These are phyloP conservation scores for Trissoscelio sp. DNA, from an alignment of 2,888 invertebrate species.

Conservation along the genomic window DNA sequence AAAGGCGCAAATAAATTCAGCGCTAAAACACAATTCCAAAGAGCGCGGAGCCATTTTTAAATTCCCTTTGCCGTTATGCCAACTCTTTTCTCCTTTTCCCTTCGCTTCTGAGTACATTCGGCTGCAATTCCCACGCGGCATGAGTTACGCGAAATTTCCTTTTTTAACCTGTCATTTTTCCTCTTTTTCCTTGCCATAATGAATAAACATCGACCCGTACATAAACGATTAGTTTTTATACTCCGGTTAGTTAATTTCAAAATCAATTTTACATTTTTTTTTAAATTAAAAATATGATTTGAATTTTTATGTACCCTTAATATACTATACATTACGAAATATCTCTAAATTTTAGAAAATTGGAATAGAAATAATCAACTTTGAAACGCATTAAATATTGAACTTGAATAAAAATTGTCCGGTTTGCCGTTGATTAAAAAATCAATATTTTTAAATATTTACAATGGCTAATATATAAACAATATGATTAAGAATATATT, in stretches of 20 bases:
- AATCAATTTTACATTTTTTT: neutral
- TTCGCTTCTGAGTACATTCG: constrained; percentile 38
- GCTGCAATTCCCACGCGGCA: constrained; percentile 51
- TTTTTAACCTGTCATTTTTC: neutral
- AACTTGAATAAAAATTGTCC: too few species aligned
- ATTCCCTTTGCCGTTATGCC: constrained; percentile 66
- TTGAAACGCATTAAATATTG: too few species aligned
- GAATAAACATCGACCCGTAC: neutral
- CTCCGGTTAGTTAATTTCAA: too few species aligned
- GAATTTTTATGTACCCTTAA: too few species aligned
- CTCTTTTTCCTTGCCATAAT: constrained; percentile 6
- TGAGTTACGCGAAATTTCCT: constrained; percentile 36
- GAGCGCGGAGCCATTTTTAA: constrained; percentile 58
- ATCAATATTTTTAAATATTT: too few species aligned
- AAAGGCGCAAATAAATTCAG: constrained; percentile 57
- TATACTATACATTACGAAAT: too few species aligned
- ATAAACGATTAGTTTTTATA: neutral
- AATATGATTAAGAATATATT: too few species aligned
- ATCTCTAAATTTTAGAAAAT: too few species aligned
- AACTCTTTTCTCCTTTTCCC: constrained; percentile 49
- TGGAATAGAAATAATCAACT: too few species aligned
- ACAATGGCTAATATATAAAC: too few species aligned
- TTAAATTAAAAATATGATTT: neutral
- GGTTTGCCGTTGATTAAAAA: too few species aligned
- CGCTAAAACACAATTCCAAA: constrained; percentile 60